These are phyloP conservation scores for Dynastes hyllus DNA, from an alignment of 2,888 invertebrate species.

Conservation along the genomic window DNA sequence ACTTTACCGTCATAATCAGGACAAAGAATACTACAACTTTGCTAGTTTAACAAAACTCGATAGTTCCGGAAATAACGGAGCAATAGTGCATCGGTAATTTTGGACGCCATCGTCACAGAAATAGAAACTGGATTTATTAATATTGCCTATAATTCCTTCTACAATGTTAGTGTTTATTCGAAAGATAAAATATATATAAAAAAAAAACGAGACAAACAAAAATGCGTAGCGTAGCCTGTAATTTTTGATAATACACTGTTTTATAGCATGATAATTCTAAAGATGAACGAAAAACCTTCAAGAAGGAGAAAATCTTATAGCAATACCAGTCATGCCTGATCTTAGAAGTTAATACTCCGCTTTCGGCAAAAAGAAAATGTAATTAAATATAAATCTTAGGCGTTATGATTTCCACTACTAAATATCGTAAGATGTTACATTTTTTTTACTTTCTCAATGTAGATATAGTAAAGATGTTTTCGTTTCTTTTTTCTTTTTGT, in stretches of 20 bases:
- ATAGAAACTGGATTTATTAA: constrained; percentile 40
- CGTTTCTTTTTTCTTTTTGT: not conserved
- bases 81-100: too few species aligned
- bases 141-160: constrained; percentile 24
- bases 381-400: constrained; percentile 14
- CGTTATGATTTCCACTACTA: constrained; percentile 4
- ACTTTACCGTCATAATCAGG: too few species aligned
- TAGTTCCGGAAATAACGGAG: too few species aligned
- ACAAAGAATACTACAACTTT: too few species aligned
- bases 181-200: not conserved
- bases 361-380: constrained; percentile 59
- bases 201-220: constrained; percentile 6
- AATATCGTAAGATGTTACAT: constrained; percentile 19
- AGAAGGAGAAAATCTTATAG: constrained; percentile 62
- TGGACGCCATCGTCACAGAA: not conserved
- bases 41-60: too few species aligned
- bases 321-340: constrained; percentile 70
- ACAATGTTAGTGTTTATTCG: constrained; percentile 32
- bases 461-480: constrained; percentile 5
- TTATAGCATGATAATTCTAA: constrained; percentile 64
- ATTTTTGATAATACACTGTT: constrained; percentile 49
- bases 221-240: constrained; percentile 14
- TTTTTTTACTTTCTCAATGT: constrained; percentile 43
- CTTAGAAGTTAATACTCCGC: constrained; percentile 66
- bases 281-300: constrained; percentile 52